These are phyloP conservation scores for Nesidiocoris tenuis DNA, from an alignment of 2,888 invertebrate genomes.

Conservation along the genomic window DNA sequence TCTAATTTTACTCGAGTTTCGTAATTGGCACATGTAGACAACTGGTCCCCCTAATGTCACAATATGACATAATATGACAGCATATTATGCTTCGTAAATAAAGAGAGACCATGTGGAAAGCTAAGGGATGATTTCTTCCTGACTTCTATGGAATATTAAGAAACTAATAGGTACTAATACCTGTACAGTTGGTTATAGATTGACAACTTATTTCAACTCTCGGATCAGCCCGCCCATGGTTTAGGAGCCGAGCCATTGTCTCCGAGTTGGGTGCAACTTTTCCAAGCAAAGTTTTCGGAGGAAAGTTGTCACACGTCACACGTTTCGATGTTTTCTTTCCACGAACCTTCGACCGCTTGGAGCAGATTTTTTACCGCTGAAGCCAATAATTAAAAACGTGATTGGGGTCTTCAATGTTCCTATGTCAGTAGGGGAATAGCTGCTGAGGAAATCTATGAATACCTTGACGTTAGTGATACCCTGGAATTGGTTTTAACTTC, in stretches of 20 bases:
- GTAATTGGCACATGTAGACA: no score
- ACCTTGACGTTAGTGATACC: background rate
- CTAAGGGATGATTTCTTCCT: no score
- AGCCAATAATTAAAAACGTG: background rate
- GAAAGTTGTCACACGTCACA: background rate
- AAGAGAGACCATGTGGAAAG: no score
- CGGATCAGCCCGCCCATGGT: background rate
- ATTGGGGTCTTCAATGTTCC: background rate
- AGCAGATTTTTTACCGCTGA: background rate
- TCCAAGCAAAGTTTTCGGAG: background rate
- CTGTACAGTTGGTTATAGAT: background rate
- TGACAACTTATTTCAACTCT: no score
- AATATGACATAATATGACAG: no score
- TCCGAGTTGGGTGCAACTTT: background rate
- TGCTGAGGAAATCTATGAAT: background rate
- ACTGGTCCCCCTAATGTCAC: no score
- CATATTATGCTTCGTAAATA: no score
- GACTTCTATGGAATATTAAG: no score
- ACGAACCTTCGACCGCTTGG: background rate
- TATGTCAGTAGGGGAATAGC: background rate
- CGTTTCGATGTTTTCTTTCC: background rate
- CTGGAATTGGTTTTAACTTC: background rate
- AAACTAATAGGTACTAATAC: background rate
- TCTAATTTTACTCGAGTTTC: no score
- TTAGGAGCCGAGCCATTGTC: background rate